Evolutionary conservation across 2,888 invertebrate genomes (phyloP).

Genomic region (Chirona hameri): DNA sequence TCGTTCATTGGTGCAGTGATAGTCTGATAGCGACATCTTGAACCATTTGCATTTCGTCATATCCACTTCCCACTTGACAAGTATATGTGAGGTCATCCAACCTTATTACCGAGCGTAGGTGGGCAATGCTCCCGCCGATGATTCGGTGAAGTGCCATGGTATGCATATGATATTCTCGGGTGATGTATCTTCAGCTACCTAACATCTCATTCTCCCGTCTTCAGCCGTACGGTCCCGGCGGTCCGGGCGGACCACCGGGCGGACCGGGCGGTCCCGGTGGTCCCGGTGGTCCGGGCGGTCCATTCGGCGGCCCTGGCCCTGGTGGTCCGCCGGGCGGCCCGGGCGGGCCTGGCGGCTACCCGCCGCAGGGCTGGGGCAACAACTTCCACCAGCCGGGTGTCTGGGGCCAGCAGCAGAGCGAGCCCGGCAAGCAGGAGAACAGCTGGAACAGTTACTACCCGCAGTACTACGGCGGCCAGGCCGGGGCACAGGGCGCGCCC

Average conservation of each 20-base stretch:
- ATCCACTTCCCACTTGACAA: no score
- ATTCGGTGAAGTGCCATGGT: no score
- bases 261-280: conserved; percentile 48
- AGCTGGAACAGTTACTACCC: conserved; percentile 54
- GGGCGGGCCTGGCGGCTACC: conserved; percentile 43
- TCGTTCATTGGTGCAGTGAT: no score
- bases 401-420: conserved; percentile 27
- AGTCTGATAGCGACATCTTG: no score
- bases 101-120: no score
- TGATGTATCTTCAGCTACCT: no score
- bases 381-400: conserved; percentile 47
- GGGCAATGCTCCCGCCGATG: no score
- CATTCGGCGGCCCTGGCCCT: conserved; percentile 44
- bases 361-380: conserved; percentile 47
- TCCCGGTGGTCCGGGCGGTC: conserved; percentile 49
- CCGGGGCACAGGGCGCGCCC: conserved; percentile 34
- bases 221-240: conserved; percentile 47
- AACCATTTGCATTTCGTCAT: no score
- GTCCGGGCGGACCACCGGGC: conserved; percentile 46
- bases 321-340: conserved; percentile 43
- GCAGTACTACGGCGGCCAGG: conserved; percentile 45
- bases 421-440: conserved; percentile 44
- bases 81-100: no score
- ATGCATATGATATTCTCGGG: no score
- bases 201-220: background rate